phyloP scores from a whole-genome alignment of 1,140 invertebrate species.

The Palaemon carinicauda region DNA sequence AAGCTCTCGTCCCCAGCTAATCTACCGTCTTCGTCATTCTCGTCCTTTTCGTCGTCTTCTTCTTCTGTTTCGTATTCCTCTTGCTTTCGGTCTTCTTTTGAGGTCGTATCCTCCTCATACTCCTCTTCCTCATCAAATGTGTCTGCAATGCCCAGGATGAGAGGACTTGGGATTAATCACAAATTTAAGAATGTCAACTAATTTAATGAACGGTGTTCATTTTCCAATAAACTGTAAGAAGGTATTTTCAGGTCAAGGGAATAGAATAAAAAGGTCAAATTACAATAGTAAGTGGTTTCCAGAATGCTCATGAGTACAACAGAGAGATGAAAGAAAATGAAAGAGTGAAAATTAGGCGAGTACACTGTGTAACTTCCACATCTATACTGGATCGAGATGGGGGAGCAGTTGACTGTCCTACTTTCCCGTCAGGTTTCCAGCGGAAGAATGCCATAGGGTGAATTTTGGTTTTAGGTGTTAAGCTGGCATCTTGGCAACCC shows the following conservation, averaged over 20 bases:
- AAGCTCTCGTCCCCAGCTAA: not conserved
- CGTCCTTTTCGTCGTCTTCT: not conserved
- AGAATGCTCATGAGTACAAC: not conserved
- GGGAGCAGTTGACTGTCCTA: not conserved
- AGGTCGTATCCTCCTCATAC: slow-evolving; percentile 63
- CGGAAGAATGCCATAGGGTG: not conserved
- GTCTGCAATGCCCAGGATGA: not conserved
- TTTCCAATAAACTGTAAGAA: no score
- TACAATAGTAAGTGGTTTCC: no score
- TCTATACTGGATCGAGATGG: not conserved
- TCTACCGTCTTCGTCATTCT: not conserved
- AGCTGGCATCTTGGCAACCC: not conserved
- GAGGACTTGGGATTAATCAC: not conserved
- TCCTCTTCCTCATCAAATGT: not conserved
- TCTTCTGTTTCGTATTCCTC: slow-evolving; percentile 68
- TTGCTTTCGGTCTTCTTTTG: slow-evolving; percentile 65
- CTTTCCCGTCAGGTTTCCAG: not conserved
- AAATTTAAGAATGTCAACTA: no score
- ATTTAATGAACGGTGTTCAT: no score
- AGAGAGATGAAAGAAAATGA: not conserved
- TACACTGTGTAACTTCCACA: no score
- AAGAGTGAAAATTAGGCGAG: no score
- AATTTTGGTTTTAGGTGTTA: not conserved
- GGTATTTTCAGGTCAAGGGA: no score
- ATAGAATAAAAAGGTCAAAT: no score